Percentiles rank a stretch among this genome's conserved stretches.
Evolutionary conservation across 2,113 vertebrate genomes (phyloP).

Genomic region (Riparia riparia): DNA sequence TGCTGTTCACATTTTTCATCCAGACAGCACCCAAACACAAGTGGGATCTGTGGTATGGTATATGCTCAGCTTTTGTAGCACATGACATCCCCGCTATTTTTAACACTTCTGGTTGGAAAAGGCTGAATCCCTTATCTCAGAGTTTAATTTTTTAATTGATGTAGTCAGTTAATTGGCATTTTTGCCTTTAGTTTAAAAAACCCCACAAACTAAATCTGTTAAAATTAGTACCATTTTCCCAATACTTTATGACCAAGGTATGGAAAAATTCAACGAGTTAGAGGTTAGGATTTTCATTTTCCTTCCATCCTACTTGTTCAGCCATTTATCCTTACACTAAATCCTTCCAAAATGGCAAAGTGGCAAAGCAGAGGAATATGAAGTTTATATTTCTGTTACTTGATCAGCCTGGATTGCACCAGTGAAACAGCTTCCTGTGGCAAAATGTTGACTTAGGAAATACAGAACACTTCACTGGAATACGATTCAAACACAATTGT

Average conservation of each 20-base stretch:
- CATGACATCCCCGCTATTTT: background rate
- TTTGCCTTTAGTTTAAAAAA: background rate
- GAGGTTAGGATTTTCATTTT: background rate
- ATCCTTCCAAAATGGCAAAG: background rate
- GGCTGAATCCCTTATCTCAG: background rate
- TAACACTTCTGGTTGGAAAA: background rate
- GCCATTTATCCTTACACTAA: background rate
- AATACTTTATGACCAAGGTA: background rate
- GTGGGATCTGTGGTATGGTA: background rate
- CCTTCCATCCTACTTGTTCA: background rate
- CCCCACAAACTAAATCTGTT: background rate
- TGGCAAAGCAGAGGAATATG: background rate
- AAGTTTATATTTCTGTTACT: background rate
- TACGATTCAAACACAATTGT: constrained; percentile 1
- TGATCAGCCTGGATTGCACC: background rate
- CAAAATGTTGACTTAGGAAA: constrained; percentile 15
- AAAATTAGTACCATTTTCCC: background rate
- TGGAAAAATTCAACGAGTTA: background rate
- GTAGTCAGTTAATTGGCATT: background rate
- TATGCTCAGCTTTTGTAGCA: background rate
- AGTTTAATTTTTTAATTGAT: background rate
- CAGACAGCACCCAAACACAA: background rate
- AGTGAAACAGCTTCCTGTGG: background rate
- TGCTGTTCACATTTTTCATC: background rate
- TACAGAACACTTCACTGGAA: background rate